A percentile compares a stretch with the other conserved stretches of the same genome.
These are phyloP conservation scores for Musca vetustissima DNA, from an alignment of 1,140 invertebrate genomes.

Conservation along the genomic window DNA sequence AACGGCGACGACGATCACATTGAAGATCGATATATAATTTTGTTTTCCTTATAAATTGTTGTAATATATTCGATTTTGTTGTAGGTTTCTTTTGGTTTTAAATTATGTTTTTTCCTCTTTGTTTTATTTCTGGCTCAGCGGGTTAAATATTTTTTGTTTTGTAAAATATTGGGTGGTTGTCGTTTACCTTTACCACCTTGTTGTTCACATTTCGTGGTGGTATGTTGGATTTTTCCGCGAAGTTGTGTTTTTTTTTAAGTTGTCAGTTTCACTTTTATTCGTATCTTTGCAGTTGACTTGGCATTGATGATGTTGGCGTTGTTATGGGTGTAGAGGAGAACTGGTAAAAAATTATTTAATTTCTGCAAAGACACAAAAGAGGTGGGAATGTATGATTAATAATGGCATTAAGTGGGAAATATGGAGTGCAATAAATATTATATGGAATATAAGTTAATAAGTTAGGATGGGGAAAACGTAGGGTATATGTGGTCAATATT, in stretches of 20 bases:
- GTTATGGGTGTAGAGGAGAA: no score
- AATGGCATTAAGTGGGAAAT: no score
- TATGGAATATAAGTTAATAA: no score
- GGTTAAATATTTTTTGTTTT: neutral
- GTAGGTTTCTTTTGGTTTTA: no score
- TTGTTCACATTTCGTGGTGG: conserved; percentile 1
- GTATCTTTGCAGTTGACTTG: neutral
- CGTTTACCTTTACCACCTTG: neutral
- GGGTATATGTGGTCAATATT: no score
- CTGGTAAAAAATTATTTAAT: neutral
- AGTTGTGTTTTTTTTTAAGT: neutral
- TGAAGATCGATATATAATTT: no score
- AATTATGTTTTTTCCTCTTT: neutral
- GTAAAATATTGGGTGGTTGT: neutral
- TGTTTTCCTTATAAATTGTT: no score
- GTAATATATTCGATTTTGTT: no score
- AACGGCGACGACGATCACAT: no score
- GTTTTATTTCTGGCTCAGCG: neutral
- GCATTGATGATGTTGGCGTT: neutral
- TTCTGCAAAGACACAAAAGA: conserved; percentile 10
- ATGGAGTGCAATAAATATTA: no score
- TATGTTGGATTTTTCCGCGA: neutral
- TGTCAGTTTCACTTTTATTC: conserved; percentile 7
- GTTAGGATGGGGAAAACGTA: no score
- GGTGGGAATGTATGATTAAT: no score